Percentiles rank a stretch among this genome's conserved stretches.
phyloP scores from a whole-genome alignment of 2,113 vertebrate species.

The Heliornis fulica region DNA sequence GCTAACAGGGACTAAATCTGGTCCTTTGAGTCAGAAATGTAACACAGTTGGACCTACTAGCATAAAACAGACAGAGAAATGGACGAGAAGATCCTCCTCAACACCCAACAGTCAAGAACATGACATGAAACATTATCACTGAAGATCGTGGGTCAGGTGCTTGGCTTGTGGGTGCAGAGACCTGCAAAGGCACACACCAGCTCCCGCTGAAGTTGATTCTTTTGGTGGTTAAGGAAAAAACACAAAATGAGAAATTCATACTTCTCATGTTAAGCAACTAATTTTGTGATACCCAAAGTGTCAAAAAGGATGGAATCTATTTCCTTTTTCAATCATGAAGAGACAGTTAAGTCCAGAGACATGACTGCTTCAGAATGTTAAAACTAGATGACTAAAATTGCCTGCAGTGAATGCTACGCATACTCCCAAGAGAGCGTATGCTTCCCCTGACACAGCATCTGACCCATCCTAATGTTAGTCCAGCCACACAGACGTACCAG shows the following conservation, averaged over 20 bases:
- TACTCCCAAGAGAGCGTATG: neutral
- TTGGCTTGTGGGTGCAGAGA: neutral
- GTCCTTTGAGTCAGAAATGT: neutral
- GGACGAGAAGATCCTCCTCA: neutral
- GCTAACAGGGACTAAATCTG: neutral
- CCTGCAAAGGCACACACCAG: neutral
- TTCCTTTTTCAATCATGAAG: neutral
- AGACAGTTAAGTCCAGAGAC: neutral
- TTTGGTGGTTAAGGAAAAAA: neutral
- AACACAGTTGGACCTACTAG: neutral
- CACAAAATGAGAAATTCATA: neutral
- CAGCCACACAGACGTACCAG: neutral
- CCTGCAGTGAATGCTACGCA: neutral
- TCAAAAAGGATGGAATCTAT: neutral
- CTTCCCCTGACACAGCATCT: neutral
- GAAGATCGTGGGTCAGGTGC: neutral
- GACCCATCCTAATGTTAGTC: neutral
- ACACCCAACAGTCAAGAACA: neutral
- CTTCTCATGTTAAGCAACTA: neutral
- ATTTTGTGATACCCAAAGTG: neutral
- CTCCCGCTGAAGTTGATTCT: neutral
- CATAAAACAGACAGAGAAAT: neutral
- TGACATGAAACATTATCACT: neutral
- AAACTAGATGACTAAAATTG: neutral
- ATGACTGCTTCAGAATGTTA: neutral